Evolutionary conservation across 1,140 invertebrate genomes (phyloP), one percentile per base, ranked within the genome.

Genomic region (Nasonia longicornis): DNA sequence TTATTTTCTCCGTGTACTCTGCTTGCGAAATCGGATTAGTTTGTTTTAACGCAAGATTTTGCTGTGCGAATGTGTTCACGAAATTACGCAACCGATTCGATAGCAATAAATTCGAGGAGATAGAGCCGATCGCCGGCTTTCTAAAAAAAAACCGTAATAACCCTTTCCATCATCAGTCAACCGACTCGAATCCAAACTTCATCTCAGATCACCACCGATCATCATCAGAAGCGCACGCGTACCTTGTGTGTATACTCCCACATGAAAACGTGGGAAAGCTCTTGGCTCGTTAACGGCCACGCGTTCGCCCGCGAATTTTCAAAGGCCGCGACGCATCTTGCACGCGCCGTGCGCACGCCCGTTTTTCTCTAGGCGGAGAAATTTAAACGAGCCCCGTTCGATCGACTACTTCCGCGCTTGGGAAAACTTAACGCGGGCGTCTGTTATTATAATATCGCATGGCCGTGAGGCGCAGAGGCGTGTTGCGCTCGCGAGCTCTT

Each of bases 321-420:
- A 35, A 14, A 42, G 11, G 26, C 70, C n/a, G 14, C 70, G 70
- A 31, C 52, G 52, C 52, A 72, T 58, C 70, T 11, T 16, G 70
- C 70, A 38, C 26, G 31, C 77, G 31, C 69, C 22, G 10, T 22
- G 7, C 16, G 20, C 38, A 42, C 38, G 38, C 38, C 63, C 7
- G 42, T n/a, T 71, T 29, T 42, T 79, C 81, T 82, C 64, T 14
- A 75, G 81, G 76, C 81, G 81, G 81, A 52, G 77, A 82, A 82
- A 82, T 75, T 67, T 31, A 73, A 82, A 78, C 45, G 58, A 48
- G 75, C 67, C 58, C 75, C n/a, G 14, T 22, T 20, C 45, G 31
- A 71, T 42, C 31, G 72, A 14, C n/a, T 7, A 81, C 74, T 77
- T 81, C 80, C 73, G 74, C 73, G 48, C 79, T 63, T 48, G 74